Conservation (phyloP, 2,888 invertebrate genomes). For the Himalopsyche japonica region DNA sequence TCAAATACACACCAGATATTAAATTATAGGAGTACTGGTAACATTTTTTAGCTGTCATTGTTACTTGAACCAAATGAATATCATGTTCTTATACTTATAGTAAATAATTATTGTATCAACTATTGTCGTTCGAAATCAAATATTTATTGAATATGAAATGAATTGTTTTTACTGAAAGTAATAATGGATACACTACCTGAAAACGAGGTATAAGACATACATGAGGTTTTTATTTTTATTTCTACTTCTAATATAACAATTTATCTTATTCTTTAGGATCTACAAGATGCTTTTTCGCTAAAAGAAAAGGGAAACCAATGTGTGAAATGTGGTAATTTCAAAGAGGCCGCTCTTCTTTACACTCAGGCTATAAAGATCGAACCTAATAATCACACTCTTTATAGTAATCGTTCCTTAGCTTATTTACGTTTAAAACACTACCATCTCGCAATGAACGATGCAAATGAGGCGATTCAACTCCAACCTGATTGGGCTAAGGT, state of each 20-base stretch:
- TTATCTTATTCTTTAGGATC: conserved; percentile 4
- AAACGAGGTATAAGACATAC: not conserved
- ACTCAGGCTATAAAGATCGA: conserved; percentile 77
- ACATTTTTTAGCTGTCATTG: not conserved
- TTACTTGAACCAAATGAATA: not conserved
- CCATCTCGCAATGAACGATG: conserved; percentile 77
- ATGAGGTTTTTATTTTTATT: not conserved
- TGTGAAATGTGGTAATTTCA: conserved; percentile 71
- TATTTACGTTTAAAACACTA: conserved; percentile 78
- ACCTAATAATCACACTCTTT: conserved; percentile 69
- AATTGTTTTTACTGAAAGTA: not conserved
- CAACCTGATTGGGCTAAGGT: conserved; percentile 82
- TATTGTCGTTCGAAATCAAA: not conserved
- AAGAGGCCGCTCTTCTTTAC: conserved; percentile 78
- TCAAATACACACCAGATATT: no score
- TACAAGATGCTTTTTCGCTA: conserved; percentile 46
- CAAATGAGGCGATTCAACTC: conserved; percentile 72
- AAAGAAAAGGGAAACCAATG: conserved; percentile 77
- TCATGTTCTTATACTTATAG: not conserved
- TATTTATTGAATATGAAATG: not conserved
- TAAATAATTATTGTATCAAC: not conserved
- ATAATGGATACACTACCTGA: not conserved
- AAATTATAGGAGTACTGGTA: not conserved
- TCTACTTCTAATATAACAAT: not conserved
- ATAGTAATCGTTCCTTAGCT: conserved; percentile 80